Evolutionary conservation across 2,113 vertebrate species (phyloP).

Genomic region (Nerophis lumbriciformis): DNA sequence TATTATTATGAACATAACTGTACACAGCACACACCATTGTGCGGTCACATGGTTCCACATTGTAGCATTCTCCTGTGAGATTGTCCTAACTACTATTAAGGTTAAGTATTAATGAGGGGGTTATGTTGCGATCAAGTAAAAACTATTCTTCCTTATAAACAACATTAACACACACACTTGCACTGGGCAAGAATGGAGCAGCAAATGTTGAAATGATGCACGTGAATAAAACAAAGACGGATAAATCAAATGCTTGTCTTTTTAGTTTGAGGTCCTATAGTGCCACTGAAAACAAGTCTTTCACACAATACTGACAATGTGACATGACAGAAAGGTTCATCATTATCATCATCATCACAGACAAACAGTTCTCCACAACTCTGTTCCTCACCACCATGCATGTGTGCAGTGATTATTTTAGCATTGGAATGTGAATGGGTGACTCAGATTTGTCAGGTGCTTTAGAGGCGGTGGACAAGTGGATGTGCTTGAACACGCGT

Average conservation of each 20-base stretch:
- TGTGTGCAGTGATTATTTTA: constrained; percentile 10
- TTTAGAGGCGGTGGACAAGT: constrained; percentile 17
- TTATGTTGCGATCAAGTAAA: too few relatives aligned
- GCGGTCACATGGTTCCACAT: too few relatives aligned
- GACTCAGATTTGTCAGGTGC: constrained; percentile 11
- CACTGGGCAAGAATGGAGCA: too few relatives aligned
- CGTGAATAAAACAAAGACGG: background rate
- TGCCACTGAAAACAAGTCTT: background rate
- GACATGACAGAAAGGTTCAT: constrained; percentile 1
- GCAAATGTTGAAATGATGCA: too few relatives aligned
- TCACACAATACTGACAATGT: background rate
- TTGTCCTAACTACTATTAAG: too few relatives aligned
- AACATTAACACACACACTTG: too few relatives aligned
- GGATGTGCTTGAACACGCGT: constrained; percentile 30
- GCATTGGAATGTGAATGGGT: constrained; percentile 11
- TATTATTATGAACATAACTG: too few relatives aligned
- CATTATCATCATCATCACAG: background rate
- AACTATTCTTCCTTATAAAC: too few relatives aligned
- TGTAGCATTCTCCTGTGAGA: too few relatives aligned
- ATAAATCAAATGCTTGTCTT: background rate
- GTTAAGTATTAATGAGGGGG: too few relatives aligned
- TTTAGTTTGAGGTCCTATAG: background rate
- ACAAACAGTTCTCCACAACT: background rate
- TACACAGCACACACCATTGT: too few relatives aligned
- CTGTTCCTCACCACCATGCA: constrained; percentile 11